Conservation (phyloP, 2,888 invertebrate genomes). For the Drosophila maculinotata region DNA sequence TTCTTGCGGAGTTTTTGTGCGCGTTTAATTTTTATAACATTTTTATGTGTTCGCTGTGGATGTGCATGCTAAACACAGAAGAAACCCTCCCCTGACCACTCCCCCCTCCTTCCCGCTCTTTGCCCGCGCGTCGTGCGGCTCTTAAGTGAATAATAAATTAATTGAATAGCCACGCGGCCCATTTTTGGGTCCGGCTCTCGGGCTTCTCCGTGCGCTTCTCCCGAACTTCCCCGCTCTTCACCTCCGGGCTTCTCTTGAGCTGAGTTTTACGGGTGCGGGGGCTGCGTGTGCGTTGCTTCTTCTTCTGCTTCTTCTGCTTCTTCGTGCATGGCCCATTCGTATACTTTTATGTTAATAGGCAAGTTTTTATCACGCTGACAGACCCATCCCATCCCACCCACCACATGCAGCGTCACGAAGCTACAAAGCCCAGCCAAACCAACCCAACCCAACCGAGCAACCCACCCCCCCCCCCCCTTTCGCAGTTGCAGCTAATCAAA, state of each 20-base stretch:
- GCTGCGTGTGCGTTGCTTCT: constrained; percentile 17
- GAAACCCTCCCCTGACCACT: neutral
- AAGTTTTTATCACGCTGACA: constrained; percentile 52
- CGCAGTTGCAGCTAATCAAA: constrained; percentile 66
- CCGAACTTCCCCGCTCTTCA: no score
- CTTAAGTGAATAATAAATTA: constrained; percentile 81
- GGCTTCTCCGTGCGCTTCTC: neutral
- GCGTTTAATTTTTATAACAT: constrained; percentile 78
- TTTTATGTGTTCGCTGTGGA: constrained; percentile 65
- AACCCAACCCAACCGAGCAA: neutral
- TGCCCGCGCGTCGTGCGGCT: constrained; percentile 45
- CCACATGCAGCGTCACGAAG: constrained; percentile 25
- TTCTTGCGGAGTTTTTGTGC: constrained; percentile 62
- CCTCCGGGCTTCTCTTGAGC: constrained; percentile 6
- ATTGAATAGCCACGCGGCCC: constrained; percentile 77
- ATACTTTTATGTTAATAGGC: constrained; percentile 71
- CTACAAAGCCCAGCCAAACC: constrained; percentile 14
- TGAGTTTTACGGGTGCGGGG: constrained; percentile 4
- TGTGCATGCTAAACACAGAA: constrained; percentile 57
- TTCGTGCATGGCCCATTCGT: constrained; percentile 37
- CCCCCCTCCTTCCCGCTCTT: neutral
- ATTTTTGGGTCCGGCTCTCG: constrained; percentile 35
- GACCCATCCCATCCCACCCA: no score
- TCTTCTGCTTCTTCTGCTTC: neutral
- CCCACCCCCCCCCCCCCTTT: neutral